Percentiles rank a stretch among this genome's conserved stretches.
phyloP scores from a whole-genome alignment of 2,888 invertebrate species.

The Parnassius apollo region DNA sequence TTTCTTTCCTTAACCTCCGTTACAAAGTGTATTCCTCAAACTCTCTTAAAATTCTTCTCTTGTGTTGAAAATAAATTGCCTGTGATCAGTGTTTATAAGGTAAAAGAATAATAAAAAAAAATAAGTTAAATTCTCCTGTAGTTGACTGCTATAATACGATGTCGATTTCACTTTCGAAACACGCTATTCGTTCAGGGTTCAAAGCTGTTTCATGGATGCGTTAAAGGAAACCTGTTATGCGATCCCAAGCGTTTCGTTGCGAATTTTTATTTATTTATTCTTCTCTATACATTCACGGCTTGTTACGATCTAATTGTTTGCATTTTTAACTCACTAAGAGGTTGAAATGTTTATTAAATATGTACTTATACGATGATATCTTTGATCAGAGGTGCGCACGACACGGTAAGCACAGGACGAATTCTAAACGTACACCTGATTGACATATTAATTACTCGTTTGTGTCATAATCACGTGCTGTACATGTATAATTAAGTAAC shows the following conservation, averaged over 20 bases:
- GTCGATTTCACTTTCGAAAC: conserved; percentile 68
- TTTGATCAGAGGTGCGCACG: conserved; percentile 6
- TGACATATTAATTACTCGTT: conserved; percentile 40
- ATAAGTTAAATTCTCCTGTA: conserved; percentile 4
- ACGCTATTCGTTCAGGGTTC: conserved; percentile 39
- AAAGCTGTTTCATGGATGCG: conserved; percentile 28
- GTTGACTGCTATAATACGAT: conserved; percentile 23
- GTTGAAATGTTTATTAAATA: conserved; percentile 23
- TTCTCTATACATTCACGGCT: conserved; percentile 9
- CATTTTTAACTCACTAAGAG: conserved; percentile 39
- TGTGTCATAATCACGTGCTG: conserved; percentile 33
- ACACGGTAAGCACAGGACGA: conserved; percentile 21
- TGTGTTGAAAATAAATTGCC: conserved; percentile 1
- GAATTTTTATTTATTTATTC: conserved; percentile 6
- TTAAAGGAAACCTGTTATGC: conserved; percentile 11
- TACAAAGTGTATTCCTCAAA: conserved; percentile 23
- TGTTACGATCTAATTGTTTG: conserved; percentile 48
- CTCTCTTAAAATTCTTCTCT: neutral
- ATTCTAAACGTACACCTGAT: conserved; percentile 45
- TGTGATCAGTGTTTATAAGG: conserved; percentile 25
- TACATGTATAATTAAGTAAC: conserved; percentile 22
- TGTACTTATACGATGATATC: neutral
- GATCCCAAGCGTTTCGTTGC: conserved; percentile 7
- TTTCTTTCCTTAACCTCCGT: conserved; percentile 33
- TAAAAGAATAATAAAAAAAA: conserved; percentile 13